Evolutionary conservation across 1,140 invertebrate genomes (phyloP).

Genomic region (Drosophila bocqueti): DNA sequence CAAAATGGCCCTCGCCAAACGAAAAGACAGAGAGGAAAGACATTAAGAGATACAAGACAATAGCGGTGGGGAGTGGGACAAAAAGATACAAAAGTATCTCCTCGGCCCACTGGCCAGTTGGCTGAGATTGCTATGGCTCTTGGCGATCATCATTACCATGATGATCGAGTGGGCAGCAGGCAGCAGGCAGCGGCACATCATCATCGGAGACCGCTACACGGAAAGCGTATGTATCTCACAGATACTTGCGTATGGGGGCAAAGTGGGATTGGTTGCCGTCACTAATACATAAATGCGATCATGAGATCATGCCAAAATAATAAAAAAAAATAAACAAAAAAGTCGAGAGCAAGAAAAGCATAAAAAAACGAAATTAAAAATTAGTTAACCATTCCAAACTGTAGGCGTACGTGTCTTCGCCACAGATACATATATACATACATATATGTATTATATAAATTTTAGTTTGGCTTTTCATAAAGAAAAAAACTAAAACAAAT

Average conservation of each 20-base stretch:
- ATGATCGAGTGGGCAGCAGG: slow-evolving; percentile 52
- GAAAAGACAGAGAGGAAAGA: slow-evolving; percentile 15
- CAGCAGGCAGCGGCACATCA: slow-evolving; percentile 28
- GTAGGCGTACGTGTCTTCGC: slow-evolving; percentile 69
- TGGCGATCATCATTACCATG: slow-evolving; percentile 43
- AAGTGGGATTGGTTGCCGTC: slow-evolving; percentile 56
- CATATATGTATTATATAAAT: slow-evolving; percentile 41
- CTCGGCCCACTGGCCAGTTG: slow-evolving; percentile 36
- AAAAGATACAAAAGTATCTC: slow-evolving; percentile 43
- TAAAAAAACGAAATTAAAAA: slow-evolving; percentile 37
- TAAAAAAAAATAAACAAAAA: slow-evolving; percentile 3
- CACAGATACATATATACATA: slow-evolving; percentile 7
- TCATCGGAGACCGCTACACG: slow-evolving; percentile 30
- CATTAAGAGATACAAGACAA: slow-evolving; percentile 14
- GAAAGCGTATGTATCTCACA: slow-evolving; percentile 44
- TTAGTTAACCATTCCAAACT: slow-evolving; percentile 50
- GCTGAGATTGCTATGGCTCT: slow-evolving; percentile 22
- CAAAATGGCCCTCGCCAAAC: slow-evolving; percentile 39
- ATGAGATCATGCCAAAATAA: slow-evolving; percentile 60
- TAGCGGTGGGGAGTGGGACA: slow-evolving; percentile 14
- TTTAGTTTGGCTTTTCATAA: slow-evolving; percentile 18
- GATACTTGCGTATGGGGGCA: slow-evolving; percentile 41
- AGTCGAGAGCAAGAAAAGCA: slow-evolving; percentile 8
- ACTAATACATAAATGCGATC: slow-evolving; percentile 27
- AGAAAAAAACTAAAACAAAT: slow-evolving; percentile 6